Evolutionary conservation across 2,797 vertebrate genomes (phyloP).

Genomic region (Molossus alvarezi): DNA sequence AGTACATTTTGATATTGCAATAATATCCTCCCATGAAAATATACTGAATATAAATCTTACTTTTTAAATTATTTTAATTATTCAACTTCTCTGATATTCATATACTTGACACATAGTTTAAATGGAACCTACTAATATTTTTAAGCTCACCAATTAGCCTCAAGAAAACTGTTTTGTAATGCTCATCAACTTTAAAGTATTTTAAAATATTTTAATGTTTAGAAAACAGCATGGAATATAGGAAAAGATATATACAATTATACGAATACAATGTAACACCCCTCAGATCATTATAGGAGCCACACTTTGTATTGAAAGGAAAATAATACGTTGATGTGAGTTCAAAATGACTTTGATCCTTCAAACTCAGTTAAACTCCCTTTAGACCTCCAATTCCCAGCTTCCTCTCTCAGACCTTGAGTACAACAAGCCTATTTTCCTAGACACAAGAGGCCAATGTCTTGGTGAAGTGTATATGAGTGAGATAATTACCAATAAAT

Average conservation of each 20-base stretch:
- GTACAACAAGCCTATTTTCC: not conserved
- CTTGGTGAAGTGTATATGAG: not conserved
- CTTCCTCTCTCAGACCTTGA: not conserved
- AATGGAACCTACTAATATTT: not conserved
- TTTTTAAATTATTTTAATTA: conserved; percentile 23
- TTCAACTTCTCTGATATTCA: not conserved
- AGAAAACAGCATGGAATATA: not conserved
- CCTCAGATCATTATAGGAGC: not conserved
- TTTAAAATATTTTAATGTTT: not conserved
- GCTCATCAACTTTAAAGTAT: not conserved
- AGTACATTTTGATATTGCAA: not conserved
- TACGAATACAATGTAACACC: not conserved
- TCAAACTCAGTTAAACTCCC: not conserved
- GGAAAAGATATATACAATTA: not conserved
- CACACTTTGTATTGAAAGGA: not conserved
- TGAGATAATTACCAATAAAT: not conserved
- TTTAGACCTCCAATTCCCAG: not conserved
- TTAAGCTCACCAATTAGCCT: not conserved
- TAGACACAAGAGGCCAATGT: not conserved
- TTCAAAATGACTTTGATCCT: not conserved
- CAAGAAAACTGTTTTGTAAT: not conserved
- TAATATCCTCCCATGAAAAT: not conserved
- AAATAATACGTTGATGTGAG: not conserved
- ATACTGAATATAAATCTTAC: not conserved
- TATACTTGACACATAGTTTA: not conserved